Evolutionary conservation across 2,888 invertebrate genomes (phyloP).

Genomic region (Anarsia innoxiella): DNA sequence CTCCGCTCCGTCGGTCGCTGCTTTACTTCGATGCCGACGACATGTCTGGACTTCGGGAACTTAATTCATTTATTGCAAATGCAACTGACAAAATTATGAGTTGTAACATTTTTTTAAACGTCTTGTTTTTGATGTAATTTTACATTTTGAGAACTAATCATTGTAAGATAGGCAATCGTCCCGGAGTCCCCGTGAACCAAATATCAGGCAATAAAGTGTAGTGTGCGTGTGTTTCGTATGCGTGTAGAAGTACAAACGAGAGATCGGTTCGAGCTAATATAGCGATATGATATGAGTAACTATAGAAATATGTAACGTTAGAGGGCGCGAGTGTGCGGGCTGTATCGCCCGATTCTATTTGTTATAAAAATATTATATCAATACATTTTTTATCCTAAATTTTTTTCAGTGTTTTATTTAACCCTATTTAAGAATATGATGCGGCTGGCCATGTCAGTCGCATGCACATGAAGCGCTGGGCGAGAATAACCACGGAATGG

Average conservation of each 20-base stretch:
- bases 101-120: constrained; percentile 25
- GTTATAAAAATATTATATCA: constrained; percentile 71
- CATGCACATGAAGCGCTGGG: too few relatives aligned
- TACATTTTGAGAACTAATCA: constrained; percentile 26
- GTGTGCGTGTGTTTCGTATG: constrained; percentile 30
- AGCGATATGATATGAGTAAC: constrained; percentile 7
- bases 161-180: constrained; percentile 29
- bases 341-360: constrained; percentile 44
- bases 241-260: constrained; percentile 45
- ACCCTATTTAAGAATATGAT: too few relatives aligned
- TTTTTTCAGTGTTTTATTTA: too few relatives aligned
- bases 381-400: constrained; percentile 49
- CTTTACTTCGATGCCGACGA: too few relatives aligned
- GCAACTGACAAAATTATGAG: constrained; percentile 10
- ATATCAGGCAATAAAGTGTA: constrained; percentile 37
- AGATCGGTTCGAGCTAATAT: constrained; percentile 3
- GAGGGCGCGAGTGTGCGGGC: constrained; percentile 26
- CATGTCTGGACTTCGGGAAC: constrained; percentile 26
- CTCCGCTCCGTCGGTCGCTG: too few relatives aligned
- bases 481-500: too few relatives aligned
- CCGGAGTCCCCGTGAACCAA: constrained; percentile 34
- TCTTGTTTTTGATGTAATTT: constrained; percentile 33
- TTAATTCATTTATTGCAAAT: not conserved
- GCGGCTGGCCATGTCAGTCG: too few relatives aligned
- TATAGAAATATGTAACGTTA: constrained; percentile 24